phyloP scores from a whole-genome alignment of 2,797 vertebrate genomes.

The Gadopsis marmoratus region DNA sequence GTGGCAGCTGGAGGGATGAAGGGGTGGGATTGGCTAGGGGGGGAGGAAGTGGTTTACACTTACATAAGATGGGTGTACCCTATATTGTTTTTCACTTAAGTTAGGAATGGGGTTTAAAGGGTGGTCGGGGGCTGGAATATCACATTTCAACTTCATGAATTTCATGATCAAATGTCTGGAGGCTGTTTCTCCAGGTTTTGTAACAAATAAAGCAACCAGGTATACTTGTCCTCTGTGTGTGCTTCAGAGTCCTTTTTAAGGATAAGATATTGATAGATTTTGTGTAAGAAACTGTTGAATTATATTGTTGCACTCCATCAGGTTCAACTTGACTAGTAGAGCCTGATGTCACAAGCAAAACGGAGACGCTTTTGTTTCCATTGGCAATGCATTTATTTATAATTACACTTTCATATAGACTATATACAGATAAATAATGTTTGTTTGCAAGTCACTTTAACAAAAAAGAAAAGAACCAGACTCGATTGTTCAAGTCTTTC shows the following conservation, averaged over 20 bases:
- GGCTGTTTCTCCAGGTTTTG: conserved; percentile 80
- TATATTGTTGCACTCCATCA: background rate
- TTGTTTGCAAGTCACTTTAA: conserved; percentile 45
- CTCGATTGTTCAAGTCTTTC: conserved; percentile 8
- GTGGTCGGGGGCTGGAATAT: conserved; percentile 22
- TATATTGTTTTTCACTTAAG: conserved; percentile 53
- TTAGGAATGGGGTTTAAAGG: conserved; percentile 22
- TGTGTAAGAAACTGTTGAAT: background rate
- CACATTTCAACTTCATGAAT: conserved; percentile 83
- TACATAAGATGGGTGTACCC: conserved; percentile 3
- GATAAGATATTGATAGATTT: background rate
- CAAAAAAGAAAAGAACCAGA: conserved; percentile 6
- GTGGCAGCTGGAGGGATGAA: background rate
- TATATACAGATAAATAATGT: conserved; percentile 79
- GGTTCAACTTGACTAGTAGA: background rate
- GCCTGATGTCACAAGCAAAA: conserved; percentile 6
- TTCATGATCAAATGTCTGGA: conserved; percentile 86
- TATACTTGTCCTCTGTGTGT: conserved; percentile 36
- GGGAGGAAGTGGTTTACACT: conserved; percentile 6
- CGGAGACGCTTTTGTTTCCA: conserved; percentile 15
- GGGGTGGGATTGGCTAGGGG: conserved; percentile 15
- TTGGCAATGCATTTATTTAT: conserved; percentile 79
- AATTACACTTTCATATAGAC: conserved; percentile 74
- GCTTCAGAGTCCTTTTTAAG: background rate
- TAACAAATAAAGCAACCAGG: conserved; percentile 82